Evolutionary conservation across 2,797 vertebrate species (phyloP).

Genomic region (Steatocranus sp.): DNA sequence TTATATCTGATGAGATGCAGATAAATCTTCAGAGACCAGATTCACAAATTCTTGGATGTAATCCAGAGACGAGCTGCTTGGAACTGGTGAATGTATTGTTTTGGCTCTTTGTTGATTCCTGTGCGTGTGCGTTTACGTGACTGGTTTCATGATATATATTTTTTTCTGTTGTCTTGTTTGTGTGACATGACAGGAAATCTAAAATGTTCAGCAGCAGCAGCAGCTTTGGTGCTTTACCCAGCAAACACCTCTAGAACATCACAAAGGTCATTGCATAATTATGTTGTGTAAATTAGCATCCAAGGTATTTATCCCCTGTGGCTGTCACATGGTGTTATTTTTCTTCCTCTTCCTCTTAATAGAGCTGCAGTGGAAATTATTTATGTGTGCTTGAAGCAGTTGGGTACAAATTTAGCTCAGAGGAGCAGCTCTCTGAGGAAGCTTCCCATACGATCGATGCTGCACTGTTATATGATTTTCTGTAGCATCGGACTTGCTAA

Average conservation of each 20-base stretch:
- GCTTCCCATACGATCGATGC: background rate
- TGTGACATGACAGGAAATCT: background rate
- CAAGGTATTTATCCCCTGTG: background rate
- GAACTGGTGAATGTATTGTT: background rate
- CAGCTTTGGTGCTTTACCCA: background rate
- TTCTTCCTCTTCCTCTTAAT: background rate
- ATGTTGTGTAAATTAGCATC: background rate
- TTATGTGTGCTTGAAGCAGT: background rate
- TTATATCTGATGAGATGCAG: background rate
- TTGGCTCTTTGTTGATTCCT: background rate
- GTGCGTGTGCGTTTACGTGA: background rate
- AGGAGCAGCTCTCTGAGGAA: background rate
- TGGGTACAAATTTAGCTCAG: background rate
- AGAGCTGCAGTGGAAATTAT: slow-evolving; percentile 19
- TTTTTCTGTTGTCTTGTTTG: background rate
- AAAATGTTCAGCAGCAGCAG: background rate
- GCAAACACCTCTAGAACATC: background rate
- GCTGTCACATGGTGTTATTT: background rate
- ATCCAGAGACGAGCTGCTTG: background rate
- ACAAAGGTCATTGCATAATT: background rate
- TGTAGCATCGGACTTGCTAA: background rate
- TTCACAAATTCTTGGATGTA: background rate
- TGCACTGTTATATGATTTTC: background rate
- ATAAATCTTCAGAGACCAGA: background rate
- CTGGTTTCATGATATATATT: background rate